A percentile compares a stretch with the other conserved stretches of the same genome.
Conservation (phyloP, 2,797 vertebrate genomes). For the Acipenser oxyrinchus region DNA sequence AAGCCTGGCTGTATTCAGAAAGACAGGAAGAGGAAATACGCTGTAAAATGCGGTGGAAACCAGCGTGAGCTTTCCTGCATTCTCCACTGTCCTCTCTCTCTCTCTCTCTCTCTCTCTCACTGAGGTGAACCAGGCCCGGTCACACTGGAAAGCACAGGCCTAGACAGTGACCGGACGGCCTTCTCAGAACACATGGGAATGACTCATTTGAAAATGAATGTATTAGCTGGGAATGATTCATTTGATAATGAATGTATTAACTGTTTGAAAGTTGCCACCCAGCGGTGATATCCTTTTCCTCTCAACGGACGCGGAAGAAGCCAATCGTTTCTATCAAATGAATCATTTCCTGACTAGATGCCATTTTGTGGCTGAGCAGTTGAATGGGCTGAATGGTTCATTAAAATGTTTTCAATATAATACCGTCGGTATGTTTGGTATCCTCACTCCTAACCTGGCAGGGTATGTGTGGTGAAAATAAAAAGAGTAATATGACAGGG, state of each 20-base stretch:
- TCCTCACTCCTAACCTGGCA: no score
- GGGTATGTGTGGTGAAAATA: no score
- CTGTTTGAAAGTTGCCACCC: constrained; percentile 2
- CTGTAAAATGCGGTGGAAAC: constrained; percentile 12
- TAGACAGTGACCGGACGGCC: no score
- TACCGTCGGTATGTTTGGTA: no score
- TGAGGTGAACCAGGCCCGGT: background rate
- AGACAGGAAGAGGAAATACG: background rate
- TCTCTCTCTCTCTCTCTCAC: constrained; percentile 36
- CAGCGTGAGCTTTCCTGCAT: constrained; percentile 22
- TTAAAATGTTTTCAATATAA: background rate
- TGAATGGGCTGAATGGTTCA: background rate
- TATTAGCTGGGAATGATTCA: no score
- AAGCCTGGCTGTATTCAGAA: constrained; percentile 1
- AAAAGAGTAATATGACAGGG: no score
- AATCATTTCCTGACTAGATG: constrained; percentile 10
- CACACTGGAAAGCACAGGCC: no score
- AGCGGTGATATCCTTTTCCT: constrained; percentile 11
- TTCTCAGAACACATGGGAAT: no score
- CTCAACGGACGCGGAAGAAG: background rate
- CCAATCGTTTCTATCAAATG: constrained; percentile 10
- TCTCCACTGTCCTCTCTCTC: constrained; percentile 35
- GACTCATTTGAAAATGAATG: no score
- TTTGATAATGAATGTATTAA: background rate
- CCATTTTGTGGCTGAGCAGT: background rate